phyloP scores from a whole-genome alignment of 2,888 invertebrate genomes.

The Adelognathus sp. region DNA sequence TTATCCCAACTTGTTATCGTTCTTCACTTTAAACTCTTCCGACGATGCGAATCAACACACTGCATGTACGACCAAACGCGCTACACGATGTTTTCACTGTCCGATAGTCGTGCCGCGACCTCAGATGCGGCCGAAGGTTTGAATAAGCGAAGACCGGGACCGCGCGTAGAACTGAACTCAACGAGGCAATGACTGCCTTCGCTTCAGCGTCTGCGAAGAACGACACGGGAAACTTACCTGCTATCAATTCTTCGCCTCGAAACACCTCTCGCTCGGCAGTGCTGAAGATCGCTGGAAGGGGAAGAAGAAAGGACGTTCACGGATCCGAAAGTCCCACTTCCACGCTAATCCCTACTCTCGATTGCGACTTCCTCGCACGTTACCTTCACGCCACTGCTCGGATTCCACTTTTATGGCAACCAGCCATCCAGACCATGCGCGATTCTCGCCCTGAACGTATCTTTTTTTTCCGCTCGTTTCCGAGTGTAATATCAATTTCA shows the following conservation, averaged over 20 bases:
- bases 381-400: constrained; percentile 29
- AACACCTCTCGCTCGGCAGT: constrained; percentile 40
- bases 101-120: background rate
- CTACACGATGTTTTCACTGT: background rate
- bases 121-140: background rate
- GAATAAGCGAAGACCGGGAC: background rate
- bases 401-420: constrained; percentile 41
- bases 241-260: constrained; percentile 40
- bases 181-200: constrained; percentile 43
- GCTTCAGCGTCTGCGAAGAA: constrained; percentile 39
- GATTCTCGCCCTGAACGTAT: background rate
- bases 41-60: background rate
- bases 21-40: background rate
- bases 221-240: constrained; percentile 35
- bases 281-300: constrained; percentile 39
- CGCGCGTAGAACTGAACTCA: constrained; percentile 22
- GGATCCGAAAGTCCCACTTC: constrained; percentile 57
- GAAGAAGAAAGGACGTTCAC: constrained; percentile 61
- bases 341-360: constrained; percentile 39
- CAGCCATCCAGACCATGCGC: background rate
- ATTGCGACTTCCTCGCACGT: constrained; percentile 23
- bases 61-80: background rate
- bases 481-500: background rate
- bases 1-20: background rate
- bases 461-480: background rate